Conservation (phyloP, 2,888 invertebrate genomes). For the Hydrotaea diabolus region DNA sequence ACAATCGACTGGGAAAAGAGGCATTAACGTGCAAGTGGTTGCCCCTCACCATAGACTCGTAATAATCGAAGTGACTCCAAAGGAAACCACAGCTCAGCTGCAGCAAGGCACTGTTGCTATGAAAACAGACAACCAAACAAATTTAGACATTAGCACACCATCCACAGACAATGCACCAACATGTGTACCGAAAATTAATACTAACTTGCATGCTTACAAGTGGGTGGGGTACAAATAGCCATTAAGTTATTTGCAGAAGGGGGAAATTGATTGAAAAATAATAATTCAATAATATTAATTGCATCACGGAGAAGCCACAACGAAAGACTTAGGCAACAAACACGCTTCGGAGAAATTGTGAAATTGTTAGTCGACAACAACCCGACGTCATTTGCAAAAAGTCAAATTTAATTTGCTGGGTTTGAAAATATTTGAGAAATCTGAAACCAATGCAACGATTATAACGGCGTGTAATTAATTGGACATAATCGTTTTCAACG, state of each 20-base stretch:
- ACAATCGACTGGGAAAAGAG: constrained; percentile 33
- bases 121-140: constrained; percentile 11
- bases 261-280: not conserved
- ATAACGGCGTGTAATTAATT: too few species aligned
- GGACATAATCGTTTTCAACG: too few species aligned
- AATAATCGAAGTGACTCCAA: not conserved
- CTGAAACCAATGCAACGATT: too few species aligned
- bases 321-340: constrained; percentile 4
- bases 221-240: constrained; percentile 15
- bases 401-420: too few species aligned
- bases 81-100: not conserved
- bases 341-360: not conserved
- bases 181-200: not conserved
- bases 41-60: not conserved
- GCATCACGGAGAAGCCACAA: not conserved
- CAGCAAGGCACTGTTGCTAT: not conserved
- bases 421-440: too few species aligned
- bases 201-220: not conserved
- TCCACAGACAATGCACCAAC: not conserved
- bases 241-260: constrained; percentile 14
- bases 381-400: too few species aligned
- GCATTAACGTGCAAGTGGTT: not conserved
- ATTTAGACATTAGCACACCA: constrained; percentile 33
- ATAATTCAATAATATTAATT: constrained; percentile 15
- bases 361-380: not conserved